Evolutionary conservation across 92 coral and sea anemone species (phyloP), one percentile per base, ranked within the genome.

Genomic region (Actinernus sp.): DNA sequence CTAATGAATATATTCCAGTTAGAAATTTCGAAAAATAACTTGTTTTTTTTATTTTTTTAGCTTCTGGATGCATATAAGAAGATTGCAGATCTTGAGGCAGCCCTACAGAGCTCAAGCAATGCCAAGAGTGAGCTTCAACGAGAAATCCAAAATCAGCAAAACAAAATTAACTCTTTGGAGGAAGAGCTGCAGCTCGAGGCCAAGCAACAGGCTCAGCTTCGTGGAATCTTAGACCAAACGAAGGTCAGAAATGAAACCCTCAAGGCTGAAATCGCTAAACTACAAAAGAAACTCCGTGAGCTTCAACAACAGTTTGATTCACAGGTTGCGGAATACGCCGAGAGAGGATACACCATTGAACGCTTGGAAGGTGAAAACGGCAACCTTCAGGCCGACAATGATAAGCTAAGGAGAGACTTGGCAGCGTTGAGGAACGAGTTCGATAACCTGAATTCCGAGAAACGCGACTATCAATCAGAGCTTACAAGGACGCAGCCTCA

Each of bases 161-260:
- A 87, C 81, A 94, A 87, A 83, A 88, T 94, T 43, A 68, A 71
- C 33, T 85, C 93, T 26, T 76, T 75, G 40, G 97, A 91, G 39
- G 96, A 95, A 23, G 99, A 95, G 45, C 90, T 91, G 34, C 99
- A 91, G 74, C 81, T 79, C 41, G 99, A 95, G 58, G 93, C 97
- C 60, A 95, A 91, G 68, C 97, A 92, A 55, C 92, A 87, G 43
- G 99, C 99, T 43, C 99, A 95, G 47, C 88, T 91, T 2, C 79
- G 86, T 55, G 99, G 99, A 36, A 88, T 85, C 38, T 84, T 83
- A 31, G 97, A 82, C 41, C 97, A 95, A 45, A 74, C 76, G 48
- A 95, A 87, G 58, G 24, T 71, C 23, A 95, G 93, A 67, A 91
- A 95, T 49, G 97, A 95, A 50, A 84, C 83, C 44, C 90, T 95